A percentile compares a stretch with the other conserved stretches of the same genome.
These are phyloP conservation scores for Leucophenga montana DNA, from an alignment of 2,888 invertebrate species.

Conservation along the genomic window DNA sequence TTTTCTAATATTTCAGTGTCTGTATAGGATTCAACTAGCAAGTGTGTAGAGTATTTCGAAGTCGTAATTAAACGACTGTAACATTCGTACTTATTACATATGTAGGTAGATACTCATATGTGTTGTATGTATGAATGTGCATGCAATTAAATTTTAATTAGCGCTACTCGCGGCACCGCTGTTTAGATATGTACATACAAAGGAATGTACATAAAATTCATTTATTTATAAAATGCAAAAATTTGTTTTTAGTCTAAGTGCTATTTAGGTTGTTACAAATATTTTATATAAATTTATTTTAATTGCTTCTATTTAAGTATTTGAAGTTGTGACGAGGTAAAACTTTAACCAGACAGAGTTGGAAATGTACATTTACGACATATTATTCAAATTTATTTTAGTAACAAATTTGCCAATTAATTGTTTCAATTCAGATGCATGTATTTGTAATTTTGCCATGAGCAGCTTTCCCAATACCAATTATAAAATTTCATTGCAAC, in stretches of 20 bases:
- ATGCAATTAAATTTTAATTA: slow-evolving; percentile 64
- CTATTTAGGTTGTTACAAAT: slow-evolving; percentile 5
- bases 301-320: background rate
- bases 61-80: no score
- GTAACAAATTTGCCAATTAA: slow-evolving; percentile 9
- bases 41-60: no score
- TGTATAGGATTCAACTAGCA: no score
- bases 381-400: slow-evolving; percentile 7
- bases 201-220: no score
- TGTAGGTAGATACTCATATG: no score
- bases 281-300: background rate
- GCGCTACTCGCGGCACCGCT: slow-evolving; percentile 34
- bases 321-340: no score
- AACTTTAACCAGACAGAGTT: no score
- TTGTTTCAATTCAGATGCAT: slow-evolving; percentile 16
- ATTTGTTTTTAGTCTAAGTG: slow-evolving; percentile 12
- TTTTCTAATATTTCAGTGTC: no score
- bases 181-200: no score
- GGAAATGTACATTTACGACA: no score
- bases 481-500: slow-evolving; percentile 19
- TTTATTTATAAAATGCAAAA: background rate
- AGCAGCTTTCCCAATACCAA: slow-evolving; percentile 2
- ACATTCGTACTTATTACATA: no score
- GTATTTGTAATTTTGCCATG: slow-evolving; percentile 10
- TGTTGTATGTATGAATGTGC: slow-evolving; percentile 19